Evolutionary conservation across 2,797 vertebrate species (phyloP), one percentile per base, ranked within the genome.

Genomic region (Anableps anableps): DNA sequence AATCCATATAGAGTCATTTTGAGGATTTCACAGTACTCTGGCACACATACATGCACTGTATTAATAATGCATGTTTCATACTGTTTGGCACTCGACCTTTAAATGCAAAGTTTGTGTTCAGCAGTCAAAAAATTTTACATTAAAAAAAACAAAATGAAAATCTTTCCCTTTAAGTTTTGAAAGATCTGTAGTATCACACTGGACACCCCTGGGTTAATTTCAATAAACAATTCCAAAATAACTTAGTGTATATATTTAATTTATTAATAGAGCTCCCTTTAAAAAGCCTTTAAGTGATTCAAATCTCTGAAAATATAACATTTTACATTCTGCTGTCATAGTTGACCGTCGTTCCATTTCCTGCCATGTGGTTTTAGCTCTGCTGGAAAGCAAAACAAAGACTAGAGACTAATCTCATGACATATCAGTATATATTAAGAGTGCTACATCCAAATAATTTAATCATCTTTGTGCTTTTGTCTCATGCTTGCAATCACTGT

Each of bases 391-490:
- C 13, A 31, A 72, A 11, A 76, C 51, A 81, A 77, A 74, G 8
- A 79, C 23, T 14, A 16, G 2, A 1, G 36, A 17, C 50, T 68
- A 23, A 68, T 6, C 21, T 53, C 36, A 74, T 80, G 2, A 62
- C 29, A 81, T 31, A 53, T 38, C 6, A 4, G 55, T 36, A 41
- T 3, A 51, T 31, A 23, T 7, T 14, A 76, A 72, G 38, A 77
- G 23, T 3, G 29, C 5, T 68, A 58, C 48, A 66, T 81, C 71
- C 10, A 64, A 21, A 79, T 72, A 1, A 72, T 21, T 81, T 5
- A n/a, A 64, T 16, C 66, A 82, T 60, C 14, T 16, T 34, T 89
- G 85, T 86, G 86, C 85, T 91, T 86, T 82, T 80, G 58, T 81
- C 71, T 87, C 71, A 82, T 80, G 83, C 77, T 80, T 72, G 75